Evolutionary conservation across 2,888 invertebrate genomes (phyloP).

Genomic region (Autographa pulchrina): DNA sequence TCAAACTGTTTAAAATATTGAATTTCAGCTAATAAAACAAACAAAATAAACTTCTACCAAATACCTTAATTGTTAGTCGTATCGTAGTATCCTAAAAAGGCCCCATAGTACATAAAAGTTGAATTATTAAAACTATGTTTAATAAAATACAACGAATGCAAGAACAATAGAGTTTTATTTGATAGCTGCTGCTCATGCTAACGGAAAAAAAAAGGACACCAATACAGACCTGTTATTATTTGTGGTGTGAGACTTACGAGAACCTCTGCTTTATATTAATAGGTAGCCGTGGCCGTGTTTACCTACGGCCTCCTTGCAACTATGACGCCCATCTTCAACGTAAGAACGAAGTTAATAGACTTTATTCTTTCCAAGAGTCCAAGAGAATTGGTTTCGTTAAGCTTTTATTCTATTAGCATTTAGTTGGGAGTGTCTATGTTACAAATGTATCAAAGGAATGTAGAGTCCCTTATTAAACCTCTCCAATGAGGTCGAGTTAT

Average conservation of each 20-base stretch:
- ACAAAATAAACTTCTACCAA: background rate
- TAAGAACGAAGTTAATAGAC: background rate
- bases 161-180: constrained; percentile 36
- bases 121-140: constrained; percentile 15
- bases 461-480: background rate
- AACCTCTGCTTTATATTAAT: constrained; percentile 1
- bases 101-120: background rate
- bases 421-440: background rate
- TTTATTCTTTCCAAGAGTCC: background rate
- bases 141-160: constrained; percentile 23
- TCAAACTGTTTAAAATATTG: too few species aligned
- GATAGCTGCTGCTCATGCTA: constrained; percentile 25
- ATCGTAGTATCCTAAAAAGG: too few species aligned
- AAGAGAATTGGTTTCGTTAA: background rate
- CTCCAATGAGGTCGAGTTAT: background rate
- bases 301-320: background rate
- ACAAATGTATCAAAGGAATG: too few species aligned
- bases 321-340: background rate
- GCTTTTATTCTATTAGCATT: background rate
- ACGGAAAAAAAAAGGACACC: constrained; percentile 17
- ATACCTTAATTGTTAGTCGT: too few species aligned
- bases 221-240: constrained; percentile 8
- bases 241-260: constrained; percentile 7
- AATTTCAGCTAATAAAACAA: background rate
- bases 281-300: background rate